phyloP scores from a whole-genome alignment of 2,113 vertebrate species.

The Eurystomus gularis region DNA sequence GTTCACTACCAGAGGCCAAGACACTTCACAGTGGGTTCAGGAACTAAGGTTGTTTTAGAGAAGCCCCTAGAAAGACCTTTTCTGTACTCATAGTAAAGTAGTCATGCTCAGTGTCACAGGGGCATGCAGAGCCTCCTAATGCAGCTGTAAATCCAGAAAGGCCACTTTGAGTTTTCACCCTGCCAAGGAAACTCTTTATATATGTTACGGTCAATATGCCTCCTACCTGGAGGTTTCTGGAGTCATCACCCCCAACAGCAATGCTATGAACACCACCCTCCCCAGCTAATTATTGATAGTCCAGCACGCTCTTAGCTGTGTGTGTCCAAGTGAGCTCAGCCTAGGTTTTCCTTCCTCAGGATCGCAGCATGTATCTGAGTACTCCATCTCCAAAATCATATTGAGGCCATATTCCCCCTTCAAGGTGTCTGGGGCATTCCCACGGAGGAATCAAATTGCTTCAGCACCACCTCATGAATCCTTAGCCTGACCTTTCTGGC shows the following conservation, averaged over 20 bases:
- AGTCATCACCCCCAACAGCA: background rate
- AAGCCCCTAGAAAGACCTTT: background rate
- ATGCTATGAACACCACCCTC: background rate
- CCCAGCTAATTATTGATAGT: background rate
- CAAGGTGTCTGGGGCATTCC: background rate
- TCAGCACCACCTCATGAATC: background rate
- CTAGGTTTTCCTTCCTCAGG: background rate
- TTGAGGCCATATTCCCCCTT: background rate
- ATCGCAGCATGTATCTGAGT: rapidly evolving
- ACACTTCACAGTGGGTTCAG: background rate
- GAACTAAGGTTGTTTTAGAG: background rate
- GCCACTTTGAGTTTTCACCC: background rate
- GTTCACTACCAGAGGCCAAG: background rate
- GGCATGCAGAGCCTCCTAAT: background rate
- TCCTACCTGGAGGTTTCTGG: background rate
- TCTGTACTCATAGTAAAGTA: background rate
- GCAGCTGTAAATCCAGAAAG: background rate
- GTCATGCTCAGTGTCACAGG: background rate
- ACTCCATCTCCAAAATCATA: background rate
- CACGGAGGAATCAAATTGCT: background rate
- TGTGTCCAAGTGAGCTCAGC: background rate
- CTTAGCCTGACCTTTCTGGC: background rate
- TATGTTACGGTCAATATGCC: background rate
- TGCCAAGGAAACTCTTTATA: background rate
- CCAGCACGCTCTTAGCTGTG: background rate